Evolutionary conservation across 2,888 invertebrate species (phyloP).

Genomic region (Mesochorus sp.): DNA sequence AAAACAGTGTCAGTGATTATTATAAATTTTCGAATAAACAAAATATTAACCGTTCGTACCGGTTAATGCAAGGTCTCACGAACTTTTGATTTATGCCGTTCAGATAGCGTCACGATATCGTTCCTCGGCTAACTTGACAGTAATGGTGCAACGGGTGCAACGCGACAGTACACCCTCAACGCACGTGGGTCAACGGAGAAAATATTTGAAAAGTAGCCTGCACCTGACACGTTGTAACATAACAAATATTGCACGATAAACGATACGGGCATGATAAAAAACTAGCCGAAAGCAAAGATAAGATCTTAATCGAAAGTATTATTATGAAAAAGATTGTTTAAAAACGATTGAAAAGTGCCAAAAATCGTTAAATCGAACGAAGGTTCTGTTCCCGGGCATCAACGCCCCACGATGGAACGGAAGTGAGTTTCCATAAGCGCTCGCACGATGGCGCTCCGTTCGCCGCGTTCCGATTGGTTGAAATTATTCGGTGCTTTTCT

Average conservation of each 20-base stretch:
- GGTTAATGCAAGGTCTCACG: too few species aligned
- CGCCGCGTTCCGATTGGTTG: conserved; percentile 4
- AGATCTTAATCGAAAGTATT: background rate
- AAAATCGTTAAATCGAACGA: background rate
- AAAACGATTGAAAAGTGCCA: background rate
- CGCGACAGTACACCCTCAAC: too few species aligned
- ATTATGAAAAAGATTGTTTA: background rate
- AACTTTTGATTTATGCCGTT: too few species aligned
- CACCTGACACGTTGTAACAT: background rate
- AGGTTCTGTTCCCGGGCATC: background rate
- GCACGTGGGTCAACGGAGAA: conserved; percentile 26
- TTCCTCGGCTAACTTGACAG: too few species aligned
- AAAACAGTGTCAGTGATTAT: too few species aligned
- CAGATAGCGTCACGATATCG: too few species aligned
- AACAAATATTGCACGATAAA: background rate
- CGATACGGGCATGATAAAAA: background rate
- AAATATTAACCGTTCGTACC: too few species aligned
- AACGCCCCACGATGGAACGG: conserved; percentile 13
- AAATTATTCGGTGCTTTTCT: too few species aligned
- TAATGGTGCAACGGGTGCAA: too few species aligned
- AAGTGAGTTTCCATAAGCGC: background rate
- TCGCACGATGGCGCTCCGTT: background rate
- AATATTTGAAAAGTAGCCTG: background rate
- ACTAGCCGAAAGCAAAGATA: background rate
- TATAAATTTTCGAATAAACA: too few species aligned